phyloP scores from a whole-genome alignment of 2,888 invertebrate genomes.

The Drosophila suboccidentalis region DNA sequence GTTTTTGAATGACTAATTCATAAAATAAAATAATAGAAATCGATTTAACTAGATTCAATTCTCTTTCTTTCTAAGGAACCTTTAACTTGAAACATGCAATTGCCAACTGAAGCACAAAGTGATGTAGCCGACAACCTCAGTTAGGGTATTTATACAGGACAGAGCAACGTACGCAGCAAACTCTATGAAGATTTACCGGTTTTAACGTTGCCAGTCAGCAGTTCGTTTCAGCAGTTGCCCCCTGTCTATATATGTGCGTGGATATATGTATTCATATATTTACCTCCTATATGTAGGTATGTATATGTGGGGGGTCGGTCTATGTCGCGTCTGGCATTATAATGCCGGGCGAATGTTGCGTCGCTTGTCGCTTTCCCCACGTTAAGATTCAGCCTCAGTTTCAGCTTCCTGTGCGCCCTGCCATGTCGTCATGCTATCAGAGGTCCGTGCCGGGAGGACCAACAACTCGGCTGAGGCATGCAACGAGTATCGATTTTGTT shows the following conservation, averaged over 20 bases:
- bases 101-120: neutral
- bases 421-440: slow-evolving; percentile 73
- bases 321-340: slow-evolving; percentile 80
- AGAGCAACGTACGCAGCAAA: slow-evolving; percentile 65
- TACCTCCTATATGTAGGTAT: slow-evolving; percentile 4
- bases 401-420: slow-evolving; percentile 74
- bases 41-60: neutral
- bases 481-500: slow-evolving; percentile 73
- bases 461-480: slow-evolving; percentile 37
- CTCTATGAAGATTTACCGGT: slow-evolving; percentile 82
- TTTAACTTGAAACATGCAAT: neutral
- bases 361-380: slow-evolving; percentile 63
- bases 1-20: too few species aligned
- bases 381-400: slow-evolving; percentile 26
- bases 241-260: slow-evolving; percentile 19
- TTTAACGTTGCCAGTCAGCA: slow-evolving; percentile 80
- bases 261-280: neutral
- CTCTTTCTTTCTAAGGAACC: neutral
- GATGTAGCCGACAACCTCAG: neutral
- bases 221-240: slow-evolving; percentile 56
- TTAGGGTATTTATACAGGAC: slow-evolving; percentile 36
- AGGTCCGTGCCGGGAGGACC: slow-evolving; percentile 36
- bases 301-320: slow-evolving; percentile 41
- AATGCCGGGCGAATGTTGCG: slow-evolving; percentile 64
- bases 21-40: too few species aligned